Evolutionary conservation across 2,888 invertebrate genomes (phyloP).

Genomic region (Pristionchus fissidentatus): DNA sequence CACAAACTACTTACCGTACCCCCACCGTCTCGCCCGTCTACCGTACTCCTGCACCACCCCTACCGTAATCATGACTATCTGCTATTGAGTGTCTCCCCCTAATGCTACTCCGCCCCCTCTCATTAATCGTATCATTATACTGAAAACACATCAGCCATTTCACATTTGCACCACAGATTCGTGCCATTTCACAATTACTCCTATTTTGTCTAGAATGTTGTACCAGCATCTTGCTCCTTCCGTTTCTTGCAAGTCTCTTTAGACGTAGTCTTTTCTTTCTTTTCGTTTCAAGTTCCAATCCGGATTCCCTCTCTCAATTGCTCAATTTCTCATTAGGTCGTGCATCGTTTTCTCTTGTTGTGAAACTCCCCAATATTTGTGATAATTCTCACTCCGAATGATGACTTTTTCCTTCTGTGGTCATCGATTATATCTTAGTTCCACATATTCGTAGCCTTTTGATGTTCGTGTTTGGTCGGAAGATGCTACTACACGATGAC

Average conservation of each 20-base stretch:
- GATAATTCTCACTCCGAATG: background rate
- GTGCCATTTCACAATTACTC: slow-evolving; percentile 33
- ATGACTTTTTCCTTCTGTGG: background rate
- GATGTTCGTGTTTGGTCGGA: background rate
- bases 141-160: slow-evolving; percentile 40
- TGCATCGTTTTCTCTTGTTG: background rate
- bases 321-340: slow-evolving; percentile 49
- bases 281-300: slow-evolving; percentile 49
- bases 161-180: slow-evolving; percentile 5
- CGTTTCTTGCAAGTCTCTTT: slow-evolving; percentile 31
- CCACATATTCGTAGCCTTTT: background rate
- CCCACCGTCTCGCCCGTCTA: background rate
- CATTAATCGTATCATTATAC: slow-evolving; percentile 14
- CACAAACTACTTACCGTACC: slow-evolving; percentile 25
- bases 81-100: background rate
- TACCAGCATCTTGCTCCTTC: background rate
- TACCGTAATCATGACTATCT: slow-evolving; percentile 33
- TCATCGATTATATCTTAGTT: background rate
- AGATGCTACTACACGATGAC: background rate
- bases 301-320: slow-evolving; percentile 51
- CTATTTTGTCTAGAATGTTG: slow-evolving; percentile 41
- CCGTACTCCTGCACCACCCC: background rate
- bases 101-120: background rate
- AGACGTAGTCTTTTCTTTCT: slow-evolving; percentile 23
- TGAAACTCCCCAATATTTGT: background rate